Conservation (phyloP, 2,888 invertebrate genomes). For the Scaptomyza reducta region DNA sequence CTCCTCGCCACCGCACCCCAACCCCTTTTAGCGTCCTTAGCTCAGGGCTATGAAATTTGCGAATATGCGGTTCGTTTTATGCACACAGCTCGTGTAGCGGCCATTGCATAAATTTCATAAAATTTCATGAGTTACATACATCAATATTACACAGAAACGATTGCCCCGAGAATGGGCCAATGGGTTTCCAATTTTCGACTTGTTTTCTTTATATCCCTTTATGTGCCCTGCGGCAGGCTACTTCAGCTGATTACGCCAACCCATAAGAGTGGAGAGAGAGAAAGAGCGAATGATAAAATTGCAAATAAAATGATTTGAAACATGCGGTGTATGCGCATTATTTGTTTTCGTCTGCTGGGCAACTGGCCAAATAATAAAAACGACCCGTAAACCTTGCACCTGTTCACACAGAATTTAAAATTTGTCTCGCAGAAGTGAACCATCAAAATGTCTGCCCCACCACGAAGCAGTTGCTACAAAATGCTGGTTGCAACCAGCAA, state of each 20-base stretch:
- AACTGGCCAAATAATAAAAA: slow-evolving; percentile 9
- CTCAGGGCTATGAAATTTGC: slow-evolving; percentile 37
- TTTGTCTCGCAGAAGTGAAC: slow-evolving; percentile 30
- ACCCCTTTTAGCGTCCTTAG: neutral
- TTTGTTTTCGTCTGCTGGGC: slow-evolving; percentile 22
- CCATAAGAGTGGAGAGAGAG: neutral
- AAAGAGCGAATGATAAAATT: slow-evolving; percentile 11
- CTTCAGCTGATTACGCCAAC: slow-evolving; percentile 46
- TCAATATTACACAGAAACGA: slow-evolving; percentile 52
- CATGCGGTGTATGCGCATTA: slow-evolving; percentile 49
- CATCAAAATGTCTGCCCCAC: slow-evolving; percentile 34
- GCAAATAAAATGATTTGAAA: slow-evolving; percentile 45
- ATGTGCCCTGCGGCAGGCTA: slow-evolving; percentile 17
- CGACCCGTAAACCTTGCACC: slow-evolving; percentile 6
- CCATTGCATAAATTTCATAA: slow-evolving; percentile 69
- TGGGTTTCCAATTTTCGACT: slow-evolving; percentile 5
- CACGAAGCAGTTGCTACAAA: slow-evolving; percentile 2
- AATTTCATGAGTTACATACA: slow-evolving; percentile 70
- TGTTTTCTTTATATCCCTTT: neutral
- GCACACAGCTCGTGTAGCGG: slow-evolving; percentile 45
- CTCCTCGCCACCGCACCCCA: neutral
- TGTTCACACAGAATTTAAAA: slow-evolving; percentile 31
- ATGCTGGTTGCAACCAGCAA: slow-evolving; percentile 7
- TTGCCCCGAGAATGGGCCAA: slow-evolving; percentile 23
- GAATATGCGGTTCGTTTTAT: slow-evolving; percentile 65